Percentiles rank a stretch among this genome's conserved stretches.
phyloP scores from a whole-genome alignment of 2,113 vertebrate species.

The Choloepus hoffmanni region DNA sequence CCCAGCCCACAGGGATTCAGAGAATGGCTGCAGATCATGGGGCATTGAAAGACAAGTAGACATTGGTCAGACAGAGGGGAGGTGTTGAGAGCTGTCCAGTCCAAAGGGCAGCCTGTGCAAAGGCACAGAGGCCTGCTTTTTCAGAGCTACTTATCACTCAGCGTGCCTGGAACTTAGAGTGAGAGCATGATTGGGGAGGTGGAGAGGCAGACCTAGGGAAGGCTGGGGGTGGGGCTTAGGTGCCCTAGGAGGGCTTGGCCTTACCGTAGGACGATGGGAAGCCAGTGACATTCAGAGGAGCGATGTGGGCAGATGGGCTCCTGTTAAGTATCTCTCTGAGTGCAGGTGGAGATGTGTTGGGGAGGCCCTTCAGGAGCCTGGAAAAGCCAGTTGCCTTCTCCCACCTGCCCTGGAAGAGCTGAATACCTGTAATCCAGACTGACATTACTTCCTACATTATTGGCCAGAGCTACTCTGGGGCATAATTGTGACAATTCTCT shows the following conservation, averaged over 20 bases:
- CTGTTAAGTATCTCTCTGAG: background rate
- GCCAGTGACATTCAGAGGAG: background rate
- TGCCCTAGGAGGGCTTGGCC: background rate
- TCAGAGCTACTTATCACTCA: background rate
- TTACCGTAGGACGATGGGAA: background rate
- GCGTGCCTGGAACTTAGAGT: background rate
- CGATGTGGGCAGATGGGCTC: too few species aligned
- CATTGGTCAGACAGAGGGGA: background rate
- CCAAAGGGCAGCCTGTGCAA: background rate
- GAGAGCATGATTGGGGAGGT: background rate
- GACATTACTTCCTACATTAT: too few species aligned
- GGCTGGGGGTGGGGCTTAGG: rapidly evolving
- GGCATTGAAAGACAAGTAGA: background rate
- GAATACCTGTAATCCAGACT: background rate
- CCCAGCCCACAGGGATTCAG: rapidly evolving
- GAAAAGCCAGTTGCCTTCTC: background rate
- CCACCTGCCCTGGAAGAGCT: background rate
- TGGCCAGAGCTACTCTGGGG: background rate
- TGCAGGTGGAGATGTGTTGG: background rate
- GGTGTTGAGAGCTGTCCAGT: background rate
- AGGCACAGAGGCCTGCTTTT: background rate
- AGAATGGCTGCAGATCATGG: too few species aligned
- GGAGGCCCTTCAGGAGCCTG: background rate
- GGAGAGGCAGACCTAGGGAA: background rate
- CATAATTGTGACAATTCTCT: too few species aligned